phyloP scores from a whole-genome alignment of 64 coral and sea anemone species.

The Pocillopora damicornis region DNA sequence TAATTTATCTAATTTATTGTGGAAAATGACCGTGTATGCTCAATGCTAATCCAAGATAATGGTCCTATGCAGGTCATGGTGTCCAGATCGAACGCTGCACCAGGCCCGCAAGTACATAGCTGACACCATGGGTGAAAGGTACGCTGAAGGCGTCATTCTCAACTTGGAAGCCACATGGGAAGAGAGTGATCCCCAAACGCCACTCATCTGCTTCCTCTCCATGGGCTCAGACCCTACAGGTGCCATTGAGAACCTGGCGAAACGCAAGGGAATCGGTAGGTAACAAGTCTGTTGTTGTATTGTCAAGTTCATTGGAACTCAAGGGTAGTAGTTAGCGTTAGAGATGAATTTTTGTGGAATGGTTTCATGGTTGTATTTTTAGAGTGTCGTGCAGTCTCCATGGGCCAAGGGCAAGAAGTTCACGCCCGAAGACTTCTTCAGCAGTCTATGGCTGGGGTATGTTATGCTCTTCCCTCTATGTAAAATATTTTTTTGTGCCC shows the following conservation, averaged over 20 bases:
- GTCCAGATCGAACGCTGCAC: conserved; percentile 93
- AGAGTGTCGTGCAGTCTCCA: conserved; percentile 98
- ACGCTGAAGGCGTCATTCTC: conserved; percentile 94
- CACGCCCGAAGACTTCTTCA: conserved; percentile 93
- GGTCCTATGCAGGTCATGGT: conserved; percentile 71
- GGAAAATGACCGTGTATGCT: no score
- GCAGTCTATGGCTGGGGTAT: conserved; percentile 84
- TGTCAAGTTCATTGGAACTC: no score
- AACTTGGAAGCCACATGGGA: conserved; percentile 98
- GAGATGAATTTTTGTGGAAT: background rate
- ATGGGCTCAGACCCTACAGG: conserved; percentile 99
- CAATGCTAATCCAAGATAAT: background rate
- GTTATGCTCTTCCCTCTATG: background rate
- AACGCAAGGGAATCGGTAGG: conserved; percentile 91
- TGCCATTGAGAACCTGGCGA: conserved; percentile 87
- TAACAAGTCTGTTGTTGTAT: background rate
- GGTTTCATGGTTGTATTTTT: conserved; percentile 3
- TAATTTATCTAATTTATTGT: background rate
- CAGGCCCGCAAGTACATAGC: conserved; percentile 97
- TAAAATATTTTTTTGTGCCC: background rate
- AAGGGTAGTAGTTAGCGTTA: no score
- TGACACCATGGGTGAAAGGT: conserved; percentile 85
- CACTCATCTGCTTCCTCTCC: conserved; percentile 93
- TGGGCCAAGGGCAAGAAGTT: conserved; percentile 98
- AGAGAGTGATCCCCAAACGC: conserved; percentile 81